A percentile compares a stretch with the other conserved stretches of the same genome.
These are phyloP conservation scores for Hippocampus zosterae DNA, from an alignment of 2,113 vertebrate species.

Conservation along the genomic window DNA sequence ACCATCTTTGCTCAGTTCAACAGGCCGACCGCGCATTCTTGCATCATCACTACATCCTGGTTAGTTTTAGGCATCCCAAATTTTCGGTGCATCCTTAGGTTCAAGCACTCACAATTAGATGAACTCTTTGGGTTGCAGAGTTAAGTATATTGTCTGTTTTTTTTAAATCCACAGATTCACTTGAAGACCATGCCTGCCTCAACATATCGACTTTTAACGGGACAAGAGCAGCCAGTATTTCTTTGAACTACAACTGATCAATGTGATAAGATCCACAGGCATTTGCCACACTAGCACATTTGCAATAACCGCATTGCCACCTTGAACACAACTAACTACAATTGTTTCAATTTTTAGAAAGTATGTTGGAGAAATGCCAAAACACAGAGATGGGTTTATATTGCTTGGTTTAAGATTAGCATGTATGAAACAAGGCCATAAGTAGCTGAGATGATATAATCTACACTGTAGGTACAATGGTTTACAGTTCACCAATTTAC, in stretches of 20 bases:
- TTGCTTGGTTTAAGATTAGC: constrained; percentile 33
- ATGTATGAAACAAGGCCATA: constrained; percentile 34
- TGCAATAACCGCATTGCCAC: constrained; percentile 45
- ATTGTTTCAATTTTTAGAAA: constrained; percentile 37
- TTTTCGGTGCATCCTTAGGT: no score
- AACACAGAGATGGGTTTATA: constrained; percentile 31
- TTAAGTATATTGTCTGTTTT: background rate
- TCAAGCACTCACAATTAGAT: background rate
- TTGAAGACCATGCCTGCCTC: constrained; percentile 96
- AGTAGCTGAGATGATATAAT: constrained; percentile 23
- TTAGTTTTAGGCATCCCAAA: no score
- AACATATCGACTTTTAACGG: constrained; percentile 88
- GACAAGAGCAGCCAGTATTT: constrained; percentile 90
- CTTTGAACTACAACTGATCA: constrained; percentile 66
- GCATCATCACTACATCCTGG: no score
- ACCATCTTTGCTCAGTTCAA: no score
- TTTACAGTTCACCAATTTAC: constrained; percentile 28
- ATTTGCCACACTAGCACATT: constrained; percentile 51
- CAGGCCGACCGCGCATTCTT: no score
- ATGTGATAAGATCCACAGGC: constrained; percentile 27
- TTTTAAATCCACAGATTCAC: constrained; percentile 76
- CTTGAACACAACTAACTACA: constrained; percentile 17
- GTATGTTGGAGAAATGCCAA: constrained; percentile 38
- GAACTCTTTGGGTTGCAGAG: background rate
- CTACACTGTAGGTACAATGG: background rate